Percentiles rank a stretch among this genome's conserved stretches.
phyloP scores from a whole-genome alignment of 2,797 vertebrate species.

The Helicolenus hilgendorfi region DNA sequence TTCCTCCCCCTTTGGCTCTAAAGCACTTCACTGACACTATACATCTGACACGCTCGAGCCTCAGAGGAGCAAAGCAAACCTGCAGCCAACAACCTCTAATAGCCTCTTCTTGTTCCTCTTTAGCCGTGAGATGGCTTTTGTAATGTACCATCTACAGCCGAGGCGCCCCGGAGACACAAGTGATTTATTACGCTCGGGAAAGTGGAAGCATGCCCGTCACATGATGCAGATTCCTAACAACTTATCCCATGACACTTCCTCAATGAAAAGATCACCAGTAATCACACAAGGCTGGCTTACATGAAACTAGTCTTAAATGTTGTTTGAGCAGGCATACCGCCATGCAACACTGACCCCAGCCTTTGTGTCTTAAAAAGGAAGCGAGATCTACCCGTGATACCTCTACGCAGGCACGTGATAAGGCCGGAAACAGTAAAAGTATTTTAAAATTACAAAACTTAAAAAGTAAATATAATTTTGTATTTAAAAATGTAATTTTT shows the following conservation, averaged over 20 bases:
- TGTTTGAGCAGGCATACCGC: background rate
- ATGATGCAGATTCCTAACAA: background rate
- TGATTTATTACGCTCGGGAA: conserved; percentile 7
- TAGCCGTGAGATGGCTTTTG: conserved; percentile 24
- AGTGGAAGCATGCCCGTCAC: background rate
- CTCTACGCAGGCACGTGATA: background rate
- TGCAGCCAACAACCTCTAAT: conserved; percentile 46
- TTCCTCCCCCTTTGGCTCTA: conserved; percentile 19
- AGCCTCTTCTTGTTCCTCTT: conserved; percentile 56
- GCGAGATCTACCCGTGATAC: background rate
- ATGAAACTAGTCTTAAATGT: background rate
- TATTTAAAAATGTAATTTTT: background rate
- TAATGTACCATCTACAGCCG: conserved; percentile 19
- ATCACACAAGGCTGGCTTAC: background rate
- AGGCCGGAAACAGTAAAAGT: background rate
- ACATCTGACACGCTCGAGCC: conserved; percentile 53
- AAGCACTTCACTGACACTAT: conserved; percentile 50
- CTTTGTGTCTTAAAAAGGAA: background rate
- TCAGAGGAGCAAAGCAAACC: conserved; percentile 46
- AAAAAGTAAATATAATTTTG: background rate
- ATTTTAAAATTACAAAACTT: background rate
- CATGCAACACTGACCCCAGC: background rate
- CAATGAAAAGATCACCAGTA: background rate
- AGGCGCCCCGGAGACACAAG: background rate
- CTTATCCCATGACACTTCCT: background rate